Evolutionary conservation across 2,888 invertebrate genomes (phyloP), one percentile per base, ranked within the genome.

Genomic region (Sphaeridia pumilis): DNA sequence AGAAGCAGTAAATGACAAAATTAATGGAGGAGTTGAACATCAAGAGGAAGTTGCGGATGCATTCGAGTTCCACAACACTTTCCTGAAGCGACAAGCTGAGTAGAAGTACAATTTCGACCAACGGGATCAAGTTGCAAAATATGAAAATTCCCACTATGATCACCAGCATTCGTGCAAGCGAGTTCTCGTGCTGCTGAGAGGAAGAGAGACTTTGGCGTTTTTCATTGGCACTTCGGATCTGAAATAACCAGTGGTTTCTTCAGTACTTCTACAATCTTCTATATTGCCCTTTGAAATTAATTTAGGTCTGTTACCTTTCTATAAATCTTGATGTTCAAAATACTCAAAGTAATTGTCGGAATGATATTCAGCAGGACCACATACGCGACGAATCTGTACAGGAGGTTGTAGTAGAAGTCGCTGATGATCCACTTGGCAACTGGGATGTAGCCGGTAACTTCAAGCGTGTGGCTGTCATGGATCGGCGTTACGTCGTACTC

Each of bases 1-100:
- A 52, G 17, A 56, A 53, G 41, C 56, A 58, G 46, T 62, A 62
- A 31, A 62, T 59, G 24, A 60, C 42, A 41, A 60, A 60, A 47
- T 62, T 62, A 10, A 62, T 49, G 7, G 60, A 58, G 1, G 59
- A 59, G 42, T 62, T 62, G 38, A 60, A 48, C 10, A 56, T 44
- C 17, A 60, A 14, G 17, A 59, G 31, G 45, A 62, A 59, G 34
- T 49, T 55, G 27, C 52, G 44, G 2, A 60, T n/a, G 21, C 49
- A 52, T 21, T 56, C 58, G 1, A 52, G 14, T 47, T 52, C 52
- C 3, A 49, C 31, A 21, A 50, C 28, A 46, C 46, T 27, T 21
- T 26, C 46, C 35, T 50, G 44, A 10, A 36, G 3, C 1, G 22
- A 36, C n/a, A 35, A 28, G n/a, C 22, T n/a, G 5, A 20, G 5